Evolutionary conservation across 2,113 vertebrate species (phyloP), one percentile per base, ranked within the genome.

Genomic region (Pseudopodoces humilis): DNA sequence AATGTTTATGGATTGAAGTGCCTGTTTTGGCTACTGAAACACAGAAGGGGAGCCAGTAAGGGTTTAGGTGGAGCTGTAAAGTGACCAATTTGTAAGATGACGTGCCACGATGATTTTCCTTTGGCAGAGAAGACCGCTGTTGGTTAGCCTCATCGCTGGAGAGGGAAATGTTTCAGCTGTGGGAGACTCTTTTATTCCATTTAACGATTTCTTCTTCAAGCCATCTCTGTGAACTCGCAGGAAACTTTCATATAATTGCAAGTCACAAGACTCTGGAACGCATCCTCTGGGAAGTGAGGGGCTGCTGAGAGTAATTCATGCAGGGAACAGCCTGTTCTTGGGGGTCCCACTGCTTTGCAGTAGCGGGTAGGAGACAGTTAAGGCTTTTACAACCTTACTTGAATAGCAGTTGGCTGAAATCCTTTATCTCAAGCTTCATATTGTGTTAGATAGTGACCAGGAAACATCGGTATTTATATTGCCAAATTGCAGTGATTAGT

Each of bases 361-460:
- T 46, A 30, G 46, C 8, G 67, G 41, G 13, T 35, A 58, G 82
- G 82, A 94, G 49, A 65, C 31, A 80, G 62, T 92, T 84, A 79
- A 62, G 10, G 35, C 35, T 87, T 81, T 49, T 79, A 72, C 24
- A 81, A 35, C 43, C 18, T 22, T 28, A 10, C 52, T 65, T 75
- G 47, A 35, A 23, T 60, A 68, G n/a, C 37, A 86, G 9, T 59
- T 84, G 62, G 23, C 44, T 79, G 81, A 79, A 91, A 60, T 87
- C 60, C 65, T 93, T 82, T 78, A 62, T 95, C 41, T 94, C 23
- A 30, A 56, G 43, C 35, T 21, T 87, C 20, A 16, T 76, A 43
- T 30, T 75, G 27, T 82, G 52, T 83, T 87, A 79, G 65, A 53
- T 76, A 85, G 75, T 78, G 87, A 89, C 74, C 58, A 87, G 78